These are phyloP conservation scores for Epinotia demarniana DNA, from an alignment of 2,888 invertebrate genomes.

Conservation along the genomic window DNA sequence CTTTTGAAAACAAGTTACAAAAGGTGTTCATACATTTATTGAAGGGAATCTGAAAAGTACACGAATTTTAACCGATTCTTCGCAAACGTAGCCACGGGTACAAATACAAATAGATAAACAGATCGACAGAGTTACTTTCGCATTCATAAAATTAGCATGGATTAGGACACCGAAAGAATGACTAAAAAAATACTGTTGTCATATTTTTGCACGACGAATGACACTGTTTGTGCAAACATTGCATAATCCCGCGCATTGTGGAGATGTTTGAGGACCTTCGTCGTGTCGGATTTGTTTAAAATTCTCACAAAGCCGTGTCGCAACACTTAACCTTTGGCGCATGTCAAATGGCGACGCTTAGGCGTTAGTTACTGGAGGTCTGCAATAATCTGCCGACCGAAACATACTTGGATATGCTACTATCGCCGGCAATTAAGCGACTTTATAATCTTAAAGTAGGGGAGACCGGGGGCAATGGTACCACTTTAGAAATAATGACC, in stretches of 20 bases:
- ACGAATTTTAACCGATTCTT: too few relatives aligned
- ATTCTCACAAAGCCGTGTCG: constrained; percentile 64
- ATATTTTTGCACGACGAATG: constrained; percentile 3
- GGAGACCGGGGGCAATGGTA: too few relatives aligned
- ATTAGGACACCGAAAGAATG: background rate
- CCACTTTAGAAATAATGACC: too few relatives aligned
- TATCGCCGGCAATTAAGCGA: background rate
- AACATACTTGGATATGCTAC: background rate
- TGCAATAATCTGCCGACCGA: background rate
- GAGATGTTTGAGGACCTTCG: constrained; percentile 59
- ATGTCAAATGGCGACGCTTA: constrained; percentile 42
- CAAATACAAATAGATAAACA: too few relatives aligned
- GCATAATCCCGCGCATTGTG: constrained; percentile 53
- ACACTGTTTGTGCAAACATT: constrained; percentile 42
- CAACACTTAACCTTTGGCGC: constrained; percentile 61
- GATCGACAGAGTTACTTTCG: too few relatives aligned
- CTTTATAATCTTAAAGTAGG: background rate
- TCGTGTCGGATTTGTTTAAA: constrained; percentile 63
- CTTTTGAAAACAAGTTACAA: too few relatives aligned
- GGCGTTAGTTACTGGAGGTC: constrained; percentile 2
- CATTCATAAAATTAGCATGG: too few relatives aligned
- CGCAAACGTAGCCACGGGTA: too few relatives aligned
- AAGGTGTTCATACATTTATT: too few relatives aligned
- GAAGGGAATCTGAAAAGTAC: too few relatives aligned
- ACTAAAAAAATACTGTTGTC: background rate